Evolutionary conservation across 2,888 invertebrate genomes (phyloP).

Genomic region (Xanthia icteritia): DNA sequence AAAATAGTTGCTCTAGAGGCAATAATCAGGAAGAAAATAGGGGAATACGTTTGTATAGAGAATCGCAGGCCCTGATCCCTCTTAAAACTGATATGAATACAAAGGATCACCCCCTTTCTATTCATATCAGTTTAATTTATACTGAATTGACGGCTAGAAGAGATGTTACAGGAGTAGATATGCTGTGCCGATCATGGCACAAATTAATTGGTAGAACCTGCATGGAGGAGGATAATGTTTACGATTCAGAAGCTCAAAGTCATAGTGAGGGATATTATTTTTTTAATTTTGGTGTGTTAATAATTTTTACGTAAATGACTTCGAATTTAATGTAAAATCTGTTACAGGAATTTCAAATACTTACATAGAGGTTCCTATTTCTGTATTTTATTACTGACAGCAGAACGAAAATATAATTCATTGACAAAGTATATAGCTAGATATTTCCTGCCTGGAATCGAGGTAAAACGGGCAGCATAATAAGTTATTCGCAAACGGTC

Average conservation of each 20-base stretch:
- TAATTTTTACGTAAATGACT: background rate
- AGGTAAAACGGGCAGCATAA: conserved; percentile 23
- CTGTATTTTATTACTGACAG: conserved; percentile 18
- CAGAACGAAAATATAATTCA: conserved; percentile 38
- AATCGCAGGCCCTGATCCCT: too few species aligned
- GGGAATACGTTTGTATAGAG: too few species aligned
- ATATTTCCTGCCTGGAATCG: conserved; percentile 44
- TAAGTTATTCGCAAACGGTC: conserved; percentile 37
- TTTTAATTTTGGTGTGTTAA: background rate
- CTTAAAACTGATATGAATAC: too few species aligned
- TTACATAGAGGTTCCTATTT: conserved; percentile 1
- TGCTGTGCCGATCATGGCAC: too few species aligned
- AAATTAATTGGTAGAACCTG: background rate
- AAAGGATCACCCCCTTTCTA: too few species aligned
- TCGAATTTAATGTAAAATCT: background rate
- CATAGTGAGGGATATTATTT: background rate
- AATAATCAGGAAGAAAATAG: too few species aligned
- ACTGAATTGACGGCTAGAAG: too few species aligned
- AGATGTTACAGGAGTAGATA: too few species aligned
- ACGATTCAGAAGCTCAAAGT: background rate
- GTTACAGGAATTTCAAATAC: background rate
- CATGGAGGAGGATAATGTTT: background rate
- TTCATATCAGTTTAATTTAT: too few species aligned
- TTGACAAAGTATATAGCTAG: conserved; percentile 26
- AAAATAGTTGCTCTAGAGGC: too few species aligned